Base-by-base conservation (phyloP, 2,888 invertebrate species). In the Apeira syringaria region DNA sequence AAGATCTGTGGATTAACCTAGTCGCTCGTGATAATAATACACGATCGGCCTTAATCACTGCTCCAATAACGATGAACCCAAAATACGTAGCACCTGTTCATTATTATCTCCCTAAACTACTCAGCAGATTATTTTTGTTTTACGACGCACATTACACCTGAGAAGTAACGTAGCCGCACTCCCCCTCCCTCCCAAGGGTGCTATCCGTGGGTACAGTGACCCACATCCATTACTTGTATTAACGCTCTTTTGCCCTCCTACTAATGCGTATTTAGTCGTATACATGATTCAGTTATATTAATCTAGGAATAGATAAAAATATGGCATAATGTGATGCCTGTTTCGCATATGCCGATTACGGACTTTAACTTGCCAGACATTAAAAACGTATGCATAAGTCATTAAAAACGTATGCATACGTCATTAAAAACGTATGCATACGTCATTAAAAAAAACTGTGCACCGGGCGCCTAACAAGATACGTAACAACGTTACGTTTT, bases 211-310 rank as follows among this genome's bases (percentile, higher is more conserved):
- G 39, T 32, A 40, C 54, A 42, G 42, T 41, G 54, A 49, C 47
- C 54, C 44, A 40, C 44, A 42, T 50, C 42, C 40, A 51, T 49
- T 51, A 54, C 47, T 47, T 28, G 45, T 50, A 54, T 50, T 47
- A 51, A 49, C 50, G 42, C 42, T 34, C 49, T 37, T 35, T 48
- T 44, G 22, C 30, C 20, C 20, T 25, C 15, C 27, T 37, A 22
- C 15, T 42, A 32, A 36, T 32, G 28, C 12, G 15, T 7, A 6
- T 24, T 8, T 20, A 5, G 15, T 15, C 5, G 20, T 20, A 20
- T 20, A 7, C 5, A 20, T 20, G 20, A 20, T 20, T 20, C 20
- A 20, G 20, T 20, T 20, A 17, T 17, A 17, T n/a, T 15, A 15
- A 15, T 20, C 20, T 20, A 7, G 17, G 17, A 5, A 2, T 17